Base-by-base conservation (phyloP, 2,888 invertebrate genomes). In the Podotricha telesiphe region DNA sequence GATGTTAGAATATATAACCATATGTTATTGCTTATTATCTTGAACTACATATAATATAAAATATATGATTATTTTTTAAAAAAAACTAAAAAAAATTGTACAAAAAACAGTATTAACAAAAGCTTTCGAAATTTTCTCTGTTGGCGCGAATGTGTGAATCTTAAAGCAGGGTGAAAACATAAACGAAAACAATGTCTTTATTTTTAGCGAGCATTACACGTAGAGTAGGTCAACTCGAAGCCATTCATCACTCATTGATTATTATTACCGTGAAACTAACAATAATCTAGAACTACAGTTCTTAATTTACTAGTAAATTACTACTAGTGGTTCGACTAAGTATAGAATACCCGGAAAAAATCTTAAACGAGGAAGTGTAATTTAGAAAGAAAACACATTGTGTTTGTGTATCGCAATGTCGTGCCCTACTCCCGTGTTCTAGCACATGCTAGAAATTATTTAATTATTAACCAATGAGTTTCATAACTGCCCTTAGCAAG, bases 151-250 rank as follows among this genome's bases (percentile, higher is more conserved):
- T 55, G 1, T 34, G 53, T 42, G 59, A 15, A 58, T 28, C 13
- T 17, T 15, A 47, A 62, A 34, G 17, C 47, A 3, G 62, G 19
- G 37, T 59, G 40, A 51, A 59, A 42, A 75, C 76, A 76, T 71
- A 67, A 75, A 69, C 72, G 71, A 78, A 80, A 77, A 82, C 78
- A 81, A 77, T 77, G 77, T 40, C 17, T 74, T 75, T 81, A 78
- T 79, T 77, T 80, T 75, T 74, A 77, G 75, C 67, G 50, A 71
- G 69, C 74, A 74, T 74, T 72, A 71, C 71, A 72, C 68, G 69
- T 62, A 66, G 66, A 75, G 58, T 75, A 69, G 72, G 74, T 75
- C 74, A 73, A 40, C 58, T 66, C 42, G 69, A 69, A 74, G 70
- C 69, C 68, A 75, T 74, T 68, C 55, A 72, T 74, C 75, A 68